Conservation (phyloP, 2,888 invertebrate genomes). For the Ectemnius cavifrons region DNA sequence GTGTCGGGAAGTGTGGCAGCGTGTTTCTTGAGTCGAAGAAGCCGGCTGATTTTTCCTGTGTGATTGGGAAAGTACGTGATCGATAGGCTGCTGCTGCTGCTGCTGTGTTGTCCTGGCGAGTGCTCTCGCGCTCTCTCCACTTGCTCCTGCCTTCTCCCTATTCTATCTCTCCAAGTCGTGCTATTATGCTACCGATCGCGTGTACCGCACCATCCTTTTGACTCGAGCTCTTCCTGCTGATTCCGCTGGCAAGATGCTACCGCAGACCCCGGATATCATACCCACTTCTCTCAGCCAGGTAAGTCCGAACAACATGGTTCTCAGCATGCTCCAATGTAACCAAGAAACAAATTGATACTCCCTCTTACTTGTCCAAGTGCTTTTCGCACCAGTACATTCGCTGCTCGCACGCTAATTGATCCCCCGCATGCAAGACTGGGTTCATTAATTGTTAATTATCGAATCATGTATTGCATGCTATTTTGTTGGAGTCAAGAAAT, state of each 20-base stretch:
- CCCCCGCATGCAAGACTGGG: no score
- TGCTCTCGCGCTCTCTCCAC: not conserved
- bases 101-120: not conserved
- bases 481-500: no score
- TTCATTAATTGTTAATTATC: no score
- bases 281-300: slow-evolving; percentile 69
- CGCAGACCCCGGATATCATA: slow-evolving; percentile 71
- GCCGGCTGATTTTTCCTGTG: not conserved
- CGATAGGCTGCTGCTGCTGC: not conserved
- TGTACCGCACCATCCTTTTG: slow-evolving; percentile 51
- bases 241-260: slow-evolving; percentile 62
- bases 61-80: not conserved
- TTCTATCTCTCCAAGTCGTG: slow-evolving; percentile 13
- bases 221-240: slow-evolving; percentile 42
- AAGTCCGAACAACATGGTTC: slow-evolving; percentile 17
- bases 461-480: no score
- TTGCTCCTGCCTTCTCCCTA: slow-evolving; percentile 3
- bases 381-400: no score
- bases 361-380: no score
- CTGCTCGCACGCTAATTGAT: no score
- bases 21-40: slow-evolving; percentile 11
- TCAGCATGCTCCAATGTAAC: slow-evolving; percentile 16
- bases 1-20: slow-evolving; percentile 53
- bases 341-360: slow-evolving; percentile 12
- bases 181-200: slow-evolving; percentile 55